These are phyloP conservation scores for Poeciliopsis presidionis DNA, from an alignment of 2,797 vertebrate species.

Conservation along the genomic window DNA sequence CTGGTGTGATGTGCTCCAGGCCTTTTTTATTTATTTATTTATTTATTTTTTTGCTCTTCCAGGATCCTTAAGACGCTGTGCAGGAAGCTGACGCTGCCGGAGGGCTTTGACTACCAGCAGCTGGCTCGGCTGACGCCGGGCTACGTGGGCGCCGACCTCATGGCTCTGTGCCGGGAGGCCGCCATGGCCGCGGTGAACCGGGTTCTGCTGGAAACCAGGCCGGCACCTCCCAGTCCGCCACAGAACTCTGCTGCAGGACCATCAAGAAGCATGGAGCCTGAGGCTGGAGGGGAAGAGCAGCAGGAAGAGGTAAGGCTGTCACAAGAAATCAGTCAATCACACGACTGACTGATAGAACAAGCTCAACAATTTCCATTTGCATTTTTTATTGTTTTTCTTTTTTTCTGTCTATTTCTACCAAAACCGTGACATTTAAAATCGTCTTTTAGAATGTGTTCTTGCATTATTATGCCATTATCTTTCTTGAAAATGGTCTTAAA, in stretches of 20 bases:
- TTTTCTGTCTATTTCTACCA: no score
- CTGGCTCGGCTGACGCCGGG: slow-evolving; percentile 92
- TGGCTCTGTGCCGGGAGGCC: slow-evolving; percentile 94
- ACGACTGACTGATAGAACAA: no score
- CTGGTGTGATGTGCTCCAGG: not conserved
- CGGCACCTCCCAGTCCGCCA: not conserved
- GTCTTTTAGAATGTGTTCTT: no score
- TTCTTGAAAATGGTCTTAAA: no score
- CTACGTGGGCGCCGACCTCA: slow-evolving; percentile 93
- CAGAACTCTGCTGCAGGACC: slow-evolving; percentile 1
- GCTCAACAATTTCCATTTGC: no score
- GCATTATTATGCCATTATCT: no score
- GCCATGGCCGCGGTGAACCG: slow-evolving; percentile 89
- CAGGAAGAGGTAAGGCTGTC: slow-evolving; percentile 34
- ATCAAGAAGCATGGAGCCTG: not conserved
- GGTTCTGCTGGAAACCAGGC: slow-evolving; percentile 75
- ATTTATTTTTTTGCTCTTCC: slow-evolving; percentile 8
- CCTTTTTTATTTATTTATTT: slow-evolving; percentile 1
- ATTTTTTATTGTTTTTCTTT: no score
- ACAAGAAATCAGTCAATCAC: no score
- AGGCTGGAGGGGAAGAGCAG: not conserved
- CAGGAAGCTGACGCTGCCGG: slow-evolving; percentile 87
- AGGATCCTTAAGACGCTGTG: slow-evolving; percentile 94
- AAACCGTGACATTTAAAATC: no score
- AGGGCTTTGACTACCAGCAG: slow-evolving; percentile 82